Conservation (phyloP, 2,113 vertebrate species). For the Danio rerio region DNA sequence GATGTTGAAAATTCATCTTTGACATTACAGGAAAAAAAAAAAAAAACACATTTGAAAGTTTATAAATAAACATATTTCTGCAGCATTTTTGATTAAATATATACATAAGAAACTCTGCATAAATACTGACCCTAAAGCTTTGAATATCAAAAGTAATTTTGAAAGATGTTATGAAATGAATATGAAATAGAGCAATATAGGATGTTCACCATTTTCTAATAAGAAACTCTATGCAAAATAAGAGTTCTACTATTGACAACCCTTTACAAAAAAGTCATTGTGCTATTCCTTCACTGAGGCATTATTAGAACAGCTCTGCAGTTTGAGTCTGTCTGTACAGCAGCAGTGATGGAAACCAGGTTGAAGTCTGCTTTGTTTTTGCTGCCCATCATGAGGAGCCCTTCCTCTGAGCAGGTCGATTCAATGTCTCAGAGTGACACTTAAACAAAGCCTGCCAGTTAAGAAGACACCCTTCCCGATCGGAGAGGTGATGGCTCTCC, state of each 20-base stretch:
- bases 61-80: too few species aligned
- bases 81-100: too few species aligned
- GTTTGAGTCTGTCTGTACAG: slow-evolving; percentile 11
- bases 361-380: slow-evolving; percentile 43
- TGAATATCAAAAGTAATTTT: too few species aligned
- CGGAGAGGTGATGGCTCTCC: slow-evolving; percentile 48
- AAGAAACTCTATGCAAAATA: background rate
- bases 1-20: too few species aligned
- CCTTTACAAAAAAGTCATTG: background rate
- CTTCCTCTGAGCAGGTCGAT: slow-evolving; percentile 53
- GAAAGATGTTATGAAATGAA: too few species aligned
- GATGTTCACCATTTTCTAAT: too few species aligned
- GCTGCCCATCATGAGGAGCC: background rate
- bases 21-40: too few species aligned
- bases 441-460: slow-evolving; percentile 57
- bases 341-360: slow-evolving; percentile 6
- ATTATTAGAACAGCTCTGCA: background rate
- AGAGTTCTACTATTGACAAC: background rate
- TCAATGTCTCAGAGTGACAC: slow-evolving; percentile 37
- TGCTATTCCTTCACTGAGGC: background rate
- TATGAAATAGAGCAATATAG: too few species aligned
- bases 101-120: too few species aligned
- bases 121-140: too few species aligned
- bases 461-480: slow-evolving; percentile 39
- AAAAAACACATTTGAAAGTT: too few species aligned